Percentiles rank a stretch among this genome's conserved stretches.
phyloP scores from a whole-genome alignment of 2,888 invertebrate species.

The Agrypnus murinus region DNA sequence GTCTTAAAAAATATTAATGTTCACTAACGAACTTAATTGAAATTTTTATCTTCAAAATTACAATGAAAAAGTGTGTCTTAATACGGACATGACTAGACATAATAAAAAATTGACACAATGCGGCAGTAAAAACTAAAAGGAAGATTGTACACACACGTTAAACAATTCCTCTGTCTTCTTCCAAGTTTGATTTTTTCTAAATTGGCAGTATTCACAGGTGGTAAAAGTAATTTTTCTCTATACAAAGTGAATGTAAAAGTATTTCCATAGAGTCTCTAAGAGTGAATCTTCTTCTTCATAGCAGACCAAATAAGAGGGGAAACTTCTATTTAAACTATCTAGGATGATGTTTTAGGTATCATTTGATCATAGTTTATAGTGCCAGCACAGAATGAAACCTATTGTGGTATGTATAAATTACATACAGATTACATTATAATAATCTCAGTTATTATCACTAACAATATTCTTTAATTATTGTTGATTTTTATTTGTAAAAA shows the following conservation, averaged over 20 bases:
- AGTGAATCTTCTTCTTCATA: conserved; percentile 61
- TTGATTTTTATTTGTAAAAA: too few species aligned
- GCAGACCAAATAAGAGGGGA: conserved; percentile 53
- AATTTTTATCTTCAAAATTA: too few species aligned
- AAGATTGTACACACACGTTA: not conserved
- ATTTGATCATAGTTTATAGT: conserved; percentile 66
- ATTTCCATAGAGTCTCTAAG: conserved; percentile 53
- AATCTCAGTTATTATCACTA: too few species aligned
- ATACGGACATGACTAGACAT: too few species aligned
- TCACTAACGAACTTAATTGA: not conserved
- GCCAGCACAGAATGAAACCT: conserved; percentile 67
- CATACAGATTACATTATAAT: not conserved
- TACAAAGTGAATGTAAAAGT: conserved; percentile 52
- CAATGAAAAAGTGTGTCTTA: too few species aligned
- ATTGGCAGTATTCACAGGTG: conserved; percentile 42
- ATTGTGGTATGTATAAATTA: conserved; percentile 67
- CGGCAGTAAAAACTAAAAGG: conserved; percentile 8
- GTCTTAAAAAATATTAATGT: not conserved
- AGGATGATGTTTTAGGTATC: conserved; percentile 56
- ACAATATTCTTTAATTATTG: too few species aligned
- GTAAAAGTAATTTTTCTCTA: conserved; percentile 53
- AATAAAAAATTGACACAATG: conserved; percentile 1
- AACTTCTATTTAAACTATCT: conserved; percentile 59
- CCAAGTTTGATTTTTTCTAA: conserved; percentile 31
- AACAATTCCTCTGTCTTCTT: conserved; percentile 25